Percentiles rank a stretch among this genome's conserved stretches.
These are phyloP conservation scores for Megalops cyprinoides DNA, from an alignment of 2,797 vertebrate genomes.

Conservation along the genomic window DNA sequence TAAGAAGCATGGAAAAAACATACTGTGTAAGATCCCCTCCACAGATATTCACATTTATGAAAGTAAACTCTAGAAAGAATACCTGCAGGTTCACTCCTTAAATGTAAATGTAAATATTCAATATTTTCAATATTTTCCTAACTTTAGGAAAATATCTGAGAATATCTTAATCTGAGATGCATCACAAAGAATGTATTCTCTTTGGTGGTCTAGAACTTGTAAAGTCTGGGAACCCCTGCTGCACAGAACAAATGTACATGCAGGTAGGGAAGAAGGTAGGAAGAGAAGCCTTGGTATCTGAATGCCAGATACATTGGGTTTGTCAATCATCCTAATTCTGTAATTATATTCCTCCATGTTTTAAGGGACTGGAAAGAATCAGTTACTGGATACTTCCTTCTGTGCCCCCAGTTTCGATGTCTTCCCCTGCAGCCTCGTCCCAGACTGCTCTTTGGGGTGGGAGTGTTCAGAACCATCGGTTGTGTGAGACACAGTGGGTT, in stretches of 20 bases:
- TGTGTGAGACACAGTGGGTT: neutral
- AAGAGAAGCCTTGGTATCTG: constrained; percentile 3
- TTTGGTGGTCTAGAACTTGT: neutral
- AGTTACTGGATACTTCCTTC: neutral
- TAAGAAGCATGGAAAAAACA: neutral
- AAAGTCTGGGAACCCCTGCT: neutral
- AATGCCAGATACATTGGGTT: neutral
- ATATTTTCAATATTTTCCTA: neutral
- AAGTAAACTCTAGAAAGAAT: neutral
- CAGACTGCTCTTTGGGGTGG: neutral
- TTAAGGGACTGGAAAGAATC: neutral
- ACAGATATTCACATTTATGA: neutral
- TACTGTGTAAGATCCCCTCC: neutral
- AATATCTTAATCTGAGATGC: neutral
- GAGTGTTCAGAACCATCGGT: neutral
- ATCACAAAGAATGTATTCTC: neutral
- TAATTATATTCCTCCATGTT: constrained; percentile 2
- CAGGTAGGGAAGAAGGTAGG: neutral
- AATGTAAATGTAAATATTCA: too few relatives aligned
- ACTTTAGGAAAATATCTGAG: too few relatives aligned
- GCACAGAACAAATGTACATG: neutral
- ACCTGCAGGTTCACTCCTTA: too few relatives aligned
- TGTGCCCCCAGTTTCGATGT: neutral
- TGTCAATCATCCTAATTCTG: neutral
- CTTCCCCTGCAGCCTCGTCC: neutral